phyloP scores from a whole-genome alignment of 1,140 invertebrate species.

The Lineus longissimus region DNA sequence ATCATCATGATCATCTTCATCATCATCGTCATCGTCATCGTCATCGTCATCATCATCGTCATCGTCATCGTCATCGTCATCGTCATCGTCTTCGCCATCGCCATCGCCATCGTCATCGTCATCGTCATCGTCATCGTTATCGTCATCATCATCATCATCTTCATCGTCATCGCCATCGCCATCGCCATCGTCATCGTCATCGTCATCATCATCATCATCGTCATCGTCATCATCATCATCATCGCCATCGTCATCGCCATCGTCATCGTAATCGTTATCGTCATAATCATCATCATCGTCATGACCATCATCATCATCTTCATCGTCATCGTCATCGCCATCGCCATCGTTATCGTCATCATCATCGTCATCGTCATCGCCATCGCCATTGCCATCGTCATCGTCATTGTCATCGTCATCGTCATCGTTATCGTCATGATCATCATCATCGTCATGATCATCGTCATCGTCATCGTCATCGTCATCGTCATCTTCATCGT shows the following conservation, averaged over 20 bases:
- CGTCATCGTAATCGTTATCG: too few relatives aligned
- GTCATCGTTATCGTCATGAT: too few relatives aligned
- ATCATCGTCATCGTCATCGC: conserved; percentile 2
- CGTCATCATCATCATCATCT: conserved; percentile 1
- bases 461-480: too few relatives aligned
- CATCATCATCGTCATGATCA: too few relatives aligned
- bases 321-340: too few relatives aligned
- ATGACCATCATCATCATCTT: too few relatives aligned
- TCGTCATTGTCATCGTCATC: conserved; percentile 2
- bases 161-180: conserved; percentile 2
- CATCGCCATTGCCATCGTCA: conserved; percentile 2
- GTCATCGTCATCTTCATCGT: conserved; percentile 1
- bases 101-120: too few relatives aligned
- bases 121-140: conserved; percentile 2
- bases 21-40: neutral
- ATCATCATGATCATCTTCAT: neutral
- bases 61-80: conserved; percentile 1
- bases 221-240: neutral
- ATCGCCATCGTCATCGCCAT: neutral
- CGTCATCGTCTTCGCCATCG: too few relatives aligned
- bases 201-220: conserved; percentile 3
- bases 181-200: conserved; percentile 2
- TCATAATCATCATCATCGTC: too few relatives aligned
- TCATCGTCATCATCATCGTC: conserved; percentile 1
- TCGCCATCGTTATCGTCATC: neutral